Evolutionary conservation across 92 coral and sea anemone species (phyloP), one percentile per base, ranked within the genome.

Genomic region (Epizoanthus fatuus): DNA sequence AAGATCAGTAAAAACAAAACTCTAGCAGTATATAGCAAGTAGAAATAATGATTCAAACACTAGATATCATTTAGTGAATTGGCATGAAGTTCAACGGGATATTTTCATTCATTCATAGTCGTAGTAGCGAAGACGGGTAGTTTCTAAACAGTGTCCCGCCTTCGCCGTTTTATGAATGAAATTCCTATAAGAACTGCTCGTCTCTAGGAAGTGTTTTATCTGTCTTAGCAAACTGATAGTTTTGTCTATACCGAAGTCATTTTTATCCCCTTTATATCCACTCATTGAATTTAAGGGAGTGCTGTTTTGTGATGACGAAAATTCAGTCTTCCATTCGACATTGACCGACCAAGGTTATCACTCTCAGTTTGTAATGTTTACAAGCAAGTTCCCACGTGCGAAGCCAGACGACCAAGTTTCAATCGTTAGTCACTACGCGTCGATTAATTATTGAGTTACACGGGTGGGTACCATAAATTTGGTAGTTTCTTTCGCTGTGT

Each of bases 111-210:
- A 77, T 44, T 17, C 47, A 40, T 39, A 1, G 13, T 22, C 5
- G 58, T 77, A 77, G 70, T 77, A 77, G 2, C 17, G 25, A n/a
- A 56, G 66, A 58, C 51, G 38, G 66, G 63, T 56, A 60, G 93
- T 89, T 79, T 89, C 72, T 90, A 89, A 89, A 89, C 89, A 87
- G 65, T 81, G 53, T 66, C 82, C 86, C 86, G 86, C 90, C 86
- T 88, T 70, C 88, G 20, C 65, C 58, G 83, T 60, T 81, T 79
- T 72, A 85, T 89, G 93, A 89, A 89, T 89, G 93, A 89, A 89
- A 89, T 89, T 89, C 93, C 87, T 79, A 63, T 65, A 81, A 69
- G 83, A 58, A 67, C 32, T 77, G 20, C 14, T n/a, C 45, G 53
- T 77, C 82, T 16, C 82, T 56, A 25, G 15, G 82, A 12, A 49